These are phyloP conservation scores for Butorides virescens DNA, from an alignment of 2,113 vertebrate genomes.

Conservation along the genomic window DNA sequence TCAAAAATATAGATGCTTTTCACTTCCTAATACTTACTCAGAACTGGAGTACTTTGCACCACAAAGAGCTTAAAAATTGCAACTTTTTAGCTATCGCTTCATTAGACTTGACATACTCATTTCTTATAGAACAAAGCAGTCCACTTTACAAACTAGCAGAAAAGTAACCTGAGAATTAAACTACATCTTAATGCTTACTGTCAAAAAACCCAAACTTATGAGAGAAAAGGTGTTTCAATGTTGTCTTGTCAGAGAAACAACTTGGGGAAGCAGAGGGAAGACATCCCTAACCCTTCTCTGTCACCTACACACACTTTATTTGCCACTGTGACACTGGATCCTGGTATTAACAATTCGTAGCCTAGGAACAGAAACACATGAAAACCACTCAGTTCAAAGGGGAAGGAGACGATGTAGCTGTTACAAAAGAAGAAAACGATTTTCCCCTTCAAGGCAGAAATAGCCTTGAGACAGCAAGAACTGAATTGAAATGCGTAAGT, in stretches of 20 bases:
- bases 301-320: not conserved
- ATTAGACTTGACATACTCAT: not conserved
- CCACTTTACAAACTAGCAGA: not conserved
- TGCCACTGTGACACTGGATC: not conserved
- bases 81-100: not conserved
- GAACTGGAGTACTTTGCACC: not conserved
- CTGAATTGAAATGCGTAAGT: not conserved
- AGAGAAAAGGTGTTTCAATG: not conserved
- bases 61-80: not conserved
- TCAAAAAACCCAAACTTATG: not conserved
- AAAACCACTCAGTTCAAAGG: not conserved
- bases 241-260: not conserved
- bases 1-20: not conserved
- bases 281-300: not conserved
- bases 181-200: not conserved
- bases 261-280: not conserved
- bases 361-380: not conserved
- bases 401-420: not conserved
- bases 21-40: not conserved
- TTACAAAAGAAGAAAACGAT: not conserved
- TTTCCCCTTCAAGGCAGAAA: not conserved
- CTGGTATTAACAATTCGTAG: not conserved
- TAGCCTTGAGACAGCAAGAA: not conserved
- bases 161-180: not conserved
- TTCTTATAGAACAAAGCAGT: not conserved